Evolutionary conservation across 2,113 vertebrate species (phyloP), one percentile per base, ranked within the genome.

Genomic region (Psilopogon haemacephalus): DNA sequence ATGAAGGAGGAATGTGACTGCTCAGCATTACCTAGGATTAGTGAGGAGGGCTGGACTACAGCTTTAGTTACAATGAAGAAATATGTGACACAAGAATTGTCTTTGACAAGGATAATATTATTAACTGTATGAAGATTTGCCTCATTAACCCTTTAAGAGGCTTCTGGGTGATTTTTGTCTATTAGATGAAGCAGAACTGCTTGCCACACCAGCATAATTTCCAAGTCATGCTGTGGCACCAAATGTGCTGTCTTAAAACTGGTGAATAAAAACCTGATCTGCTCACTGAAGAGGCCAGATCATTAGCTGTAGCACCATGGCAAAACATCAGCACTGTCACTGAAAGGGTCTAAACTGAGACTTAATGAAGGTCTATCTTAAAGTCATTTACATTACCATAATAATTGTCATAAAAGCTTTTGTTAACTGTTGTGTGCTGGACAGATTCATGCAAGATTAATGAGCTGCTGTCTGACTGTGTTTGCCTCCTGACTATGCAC

Each of bases 21-120:
- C 75, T 94, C 91, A 95, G 95, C 82, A 60, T 30, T 80, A 85
- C 71, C 38, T 62, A 30, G 79, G 87, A 86, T 96, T 95, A 94
- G 52, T 68, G 27, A 28, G 35, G n/a, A 86, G 48, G 35, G 55
- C 64, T 91, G 69, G 38, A 67, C 62, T n/a, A 54, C 58, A 62
- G 21, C 30, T 91, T 89, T 68, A 65, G 72, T 79, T 94, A 87
- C 42, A 60, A 40, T 84, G 73, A 83, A 85, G 59, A 94, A 94
- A 64, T 89, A n/a, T 38, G 52, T 62, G 87, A 96, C 68, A 80
- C 64, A 13, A 86, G 42, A 89, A 93, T 32, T 73, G 76, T 93
- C 42, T 80, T 91, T 94, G 48, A 84, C 33, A 73, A 82, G 75
- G 72, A 68, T 77, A 86, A 74, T 64, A 50, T 77, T 78, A 86